These are phyloP conservation scores for Turritopsis rubra DNA, from an alignment of 30 jellyfish, hydroid and myxozoan species.

Conservation along the genomic window DNA sequence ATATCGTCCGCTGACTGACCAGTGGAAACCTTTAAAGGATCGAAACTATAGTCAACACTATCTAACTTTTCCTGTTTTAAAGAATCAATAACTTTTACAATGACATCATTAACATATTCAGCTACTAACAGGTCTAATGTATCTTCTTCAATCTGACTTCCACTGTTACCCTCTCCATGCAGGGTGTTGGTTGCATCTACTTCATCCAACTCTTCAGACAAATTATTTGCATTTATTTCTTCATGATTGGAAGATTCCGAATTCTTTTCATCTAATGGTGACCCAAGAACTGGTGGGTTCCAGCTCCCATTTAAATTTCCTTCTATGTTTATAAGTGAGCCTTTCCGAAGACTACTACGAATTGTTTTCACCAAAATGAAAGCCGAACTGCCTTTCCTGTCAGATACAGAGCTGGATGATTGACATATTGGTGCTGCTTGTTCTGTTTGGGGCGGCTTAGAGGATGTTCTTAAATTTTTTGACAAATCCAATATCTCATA, in stretches of 20 bases:
- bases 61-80: not conserved
- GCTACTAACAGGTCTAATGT: not conserved
- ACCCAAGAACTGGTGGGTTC: not conserved
- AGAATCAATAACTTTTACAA: not conserved
- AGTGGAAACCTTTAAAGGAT: no score
- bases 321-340: not conserved
- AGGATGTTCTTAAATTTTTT: not conserved
- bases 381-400: not conserved
- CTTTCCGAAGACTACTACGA: constrained; percentile 4
- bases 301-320: not conserved
- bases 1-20: no score
- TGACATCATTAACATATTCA: not conserved
- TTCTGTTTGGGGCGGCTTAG: not conserved
- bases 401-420: not conserved
- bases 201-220: not conserved
- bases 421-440: not conserved
- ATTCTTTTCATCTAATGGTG: not conserved
- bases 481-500: not conserved
- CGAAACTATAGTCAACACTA: not conserved
- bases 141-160: not conserved
- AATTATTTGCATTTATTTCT: not conserved
- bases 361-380: not conserved
- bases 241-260: not conserved
- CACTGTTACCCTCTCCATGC: not conserved
- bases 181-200: not conserved